Evolutionary conservation across 2,888 invertebrate genomes (phyloP).

Genomic region (Rhagophthalmus giganteus): DNA sequence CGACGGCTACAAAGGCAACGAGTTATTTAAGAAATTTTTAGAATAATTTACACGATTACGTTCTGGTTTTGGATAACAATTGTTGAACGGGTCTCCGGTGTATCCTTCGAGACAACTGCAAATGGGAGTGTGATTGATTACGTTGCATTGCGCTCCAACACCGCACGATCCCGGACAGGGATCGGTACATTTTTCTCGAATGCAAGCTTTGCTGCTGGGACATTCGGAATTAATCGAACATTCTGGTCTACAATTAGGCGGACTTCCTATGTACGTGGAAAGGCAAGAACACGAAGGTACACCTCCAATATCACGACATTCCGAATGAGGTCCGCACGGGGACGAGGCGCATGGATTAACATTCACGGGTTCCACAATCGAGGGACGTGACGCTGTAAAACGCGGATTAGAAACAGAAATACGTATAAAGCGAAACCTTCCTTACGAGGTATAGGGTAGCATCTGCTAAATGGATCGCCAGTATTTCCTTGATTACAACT

Average conservation of each 20-base stretch:
- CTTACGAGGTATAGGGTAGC: slow-evolving; percentile 44
- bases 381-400: slow-evolving; percentile 42
- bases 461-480: slow-evolving; percentile 73
- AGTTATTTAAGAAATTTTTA: not conserved
- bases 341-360: slow-evolving; percentile 73
- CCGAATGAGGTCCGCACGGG: slow-evolving; percentile 77
- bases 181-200: slow-evolving; percentile 72
- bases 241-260: slow-evolving; percentile 78
- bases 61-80: slow-evolving; percentile 53
- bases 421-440: slow-evolving; percentile 44
- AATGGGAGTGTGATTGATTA: slow-evolving; percentile 74
- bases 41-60: slow-evolving; percentile 26
- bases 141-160: slow-evolving; percentile 69
- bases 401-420: not conserved
- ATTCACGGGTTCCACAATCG: slow-evolving; percentile 46
- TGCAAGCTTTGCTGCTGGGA: slow-evolving; percentile 70
- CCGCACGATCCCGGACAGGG: slow-evolving; percentile 81
- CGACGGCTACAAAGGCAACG: not conserved
- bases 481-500: slow-evolving; percentile 65
- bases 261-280: slow-evolving; percentile 70
- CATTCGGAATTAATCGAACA: slow-evolving; percentile 77
- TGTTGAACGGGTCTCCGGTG: slow-evolving; percentile 73
- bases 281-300: slow-evolving; percentile 74
- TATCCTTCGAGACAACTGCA: slow-evolving; percentile 73
- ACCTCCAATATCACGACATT: slow-evolving; percentile 68